Evolutionary conservation across 2,113 vertebrate species (phyloP), one percentile per base, ranked within the genome.

Genomic region (Oxyruncus cristatus): DNA sequence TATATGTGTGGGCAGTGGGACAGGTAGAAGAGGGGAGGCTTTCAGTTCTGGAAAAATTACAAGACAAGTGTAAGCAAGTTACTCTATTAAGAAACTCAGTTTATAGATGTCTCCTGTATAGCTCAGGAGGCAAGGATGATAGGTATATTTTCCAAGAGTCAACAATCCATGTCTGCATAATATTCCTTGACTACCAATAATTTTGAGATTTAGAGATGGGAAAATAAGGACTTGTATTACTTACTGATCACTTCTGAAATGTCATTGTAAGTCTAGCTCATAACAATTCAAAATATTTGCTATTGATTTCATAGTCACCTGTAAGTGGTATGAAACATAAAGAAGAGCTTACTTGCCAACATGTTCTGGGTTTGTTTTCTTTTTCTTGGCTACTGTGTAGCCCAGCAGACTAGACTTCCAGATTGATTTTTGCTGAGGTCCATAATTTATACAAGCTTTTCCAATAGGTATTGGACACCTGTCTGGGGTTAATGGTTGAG

Each of bases 381-480:
- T 90, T 90, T 66, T 61, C 78, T 92, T 86, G 85, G 62, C 80
- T 79, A 71, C 41, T 21, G 4, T 65, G 41, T 37, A 83, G 41
- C 53, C 59, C 75, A 88, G 13, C 26, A 73, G 71, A 83, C 14
- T 35, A 58, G 37, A 62, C 26, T 52, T 52, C 18, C 14, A 83
- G 53, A 92, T 80, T 75, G 91, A 86, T 94, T 93, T 95, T 59
- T 93, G 63, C 79, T 86, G 75, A 93, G 49, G 16, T 73, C n/a
- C 41, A 32, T 90, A 95, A 90, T 92, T 95, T 93, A 76, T 41
- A 82, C 39, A 30, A 90, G 32, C 3, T 76, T 90, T 89, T 90
- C 85, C 61, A 70, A 56, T 66, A 88, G 37, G 28, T 90, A 86
- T 88, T 86, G 75, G 74, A 80, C 75, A 94, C 74, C 46, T 83